These are phyloP conservation scores for Drosophila diplacantha DNA, from an alignment of 2,888 invertebrate genomes.

Conservation along the genomic window DNA sequence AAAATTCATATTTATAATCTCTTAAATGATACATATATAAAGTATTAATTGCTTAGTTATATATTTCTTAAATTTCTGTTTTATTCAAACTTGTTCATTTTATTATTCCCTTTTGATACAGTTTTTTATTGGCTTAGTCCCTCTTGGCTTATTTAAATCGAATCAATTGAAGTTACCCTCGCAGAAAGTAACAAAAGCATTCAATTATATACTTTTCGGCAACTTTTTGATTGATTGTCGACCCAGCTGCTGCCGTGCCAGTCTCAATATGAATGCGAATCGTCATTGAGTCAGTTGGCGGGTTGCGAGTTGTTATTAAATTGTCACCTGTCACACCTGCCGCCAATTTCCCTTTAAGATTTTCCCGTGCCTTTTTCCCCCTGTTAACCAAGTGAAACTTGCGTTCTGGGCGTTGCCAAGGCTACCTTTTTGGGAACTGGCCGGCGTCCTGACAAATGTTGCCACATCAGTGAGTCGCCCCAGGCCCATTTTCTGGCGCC, in stretches of 20 bases:
- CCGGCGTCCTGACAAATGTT: conserved; percentile 45
- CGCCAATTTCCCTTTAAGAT: conserved; percentile 38
- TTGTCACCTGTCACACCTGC: conserved; percentile 57
- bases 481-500: conserved; percentile 13
- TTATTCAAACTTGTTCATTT: not conserved
- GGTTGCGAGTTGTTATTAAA: conserved; percentile 52
- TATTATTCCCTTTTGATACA: too few relatives aligned
- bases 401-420: not conserved
- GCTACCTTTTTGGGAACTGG: conserved; percentile 15
- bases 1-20: not conserved
- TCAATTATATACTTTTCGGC: conserved; percentile 2
- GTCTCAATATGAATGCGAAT: conserved; percentile 29
- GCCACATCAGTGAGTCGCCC: conserved; percentile 36
- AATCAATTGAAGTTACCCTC: conserved; percentile 4
- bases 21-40: not conserved
- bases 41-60: not conserved
- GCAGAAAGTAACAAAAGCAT: conserved; percentile 3
- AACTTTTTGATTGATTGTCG: conserved; percentile 23
- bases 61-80: not conserved
- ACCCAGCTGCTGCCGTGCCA: conserved; percentile 22
- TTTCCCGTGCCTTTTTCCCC: conserved; percentile 16
- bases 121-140: not conserved
- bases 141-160: conserved; percentile 2
- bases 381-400: conserved; percentile 18
- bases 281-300: conserved; percentile 12